Conservation (phyloP, 2,888 invertebrate species). For the Plutella xylostella region DNA sequence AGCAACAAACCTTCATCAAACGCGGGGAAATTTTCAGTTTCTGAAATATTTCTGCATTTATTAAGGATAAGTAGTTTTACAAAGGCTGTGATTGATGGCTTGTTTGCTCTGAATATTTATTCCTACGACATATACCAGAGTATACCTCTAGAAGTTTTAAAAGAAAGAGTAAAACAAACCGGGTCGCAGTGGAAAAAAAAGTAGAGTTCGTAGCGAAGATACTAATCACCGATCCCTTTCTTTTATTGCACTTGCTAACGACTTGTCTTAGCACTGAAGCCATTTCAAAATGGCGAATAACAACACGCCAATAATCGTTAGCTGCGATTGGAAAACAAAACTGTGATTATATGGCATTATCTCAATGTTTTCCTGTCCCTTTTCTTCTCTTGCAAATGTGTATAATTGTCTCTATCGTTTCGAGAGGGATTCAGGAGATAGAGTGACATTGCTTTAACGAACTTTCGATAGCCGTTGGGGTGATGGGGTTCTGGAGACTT, state of each 20-base stretch:
- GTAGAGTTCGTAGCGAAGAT: too few relatives aligned
- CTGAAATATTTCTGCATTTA: too few relatives aligned
- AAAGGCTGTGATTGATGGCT: too few relatives aligned
- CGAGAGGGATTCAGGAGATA: slow-evolving; percentile 50
- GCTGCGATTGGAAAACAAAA: slow-evolving; percentile 76
- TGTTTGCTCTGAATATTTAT: too few relatives aligned
- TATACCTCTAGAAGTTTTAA: too few relatives aligned
- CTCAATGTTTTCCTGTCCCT: slow-evolving; percentile 32
- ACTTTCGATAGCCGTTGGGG: slow-evolving; percentile 46
- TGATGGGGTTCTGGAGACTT: neutral
- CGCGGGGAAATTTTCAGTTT: neutral
- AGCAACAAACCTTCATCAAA: neutral
- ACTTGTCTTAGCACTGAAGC: slow-evolving; percentile 62
- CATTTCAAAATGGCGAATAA: slow-evolving; percentile 67
- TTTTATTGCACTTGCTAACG: slow-evolving; percentile 62
- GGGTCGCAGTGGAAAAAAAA: too few relatives aligned
- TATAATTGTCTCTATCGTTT: slow-evolving; percentile 39
- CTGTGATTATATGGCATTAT: slow-evolving; percentile 73
- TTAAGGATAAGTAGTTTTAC: too few relatives aligned
- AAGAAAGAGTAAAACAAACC: too few relatives aligned
- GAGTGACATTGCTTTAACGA: slow-evolving; percentile 67
- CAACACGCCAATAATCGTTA: slow-evolving; percentile 77
- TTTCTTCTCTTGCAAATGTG: slow-evolving; percentile 26
- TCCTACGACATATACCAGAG: too few relatives aligned
- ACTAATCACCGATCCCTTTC: slow-evolving; percentile 40